Conservation (phyloP, 2,797 vertebrate species). For the Myotis vivesi region DNA sequence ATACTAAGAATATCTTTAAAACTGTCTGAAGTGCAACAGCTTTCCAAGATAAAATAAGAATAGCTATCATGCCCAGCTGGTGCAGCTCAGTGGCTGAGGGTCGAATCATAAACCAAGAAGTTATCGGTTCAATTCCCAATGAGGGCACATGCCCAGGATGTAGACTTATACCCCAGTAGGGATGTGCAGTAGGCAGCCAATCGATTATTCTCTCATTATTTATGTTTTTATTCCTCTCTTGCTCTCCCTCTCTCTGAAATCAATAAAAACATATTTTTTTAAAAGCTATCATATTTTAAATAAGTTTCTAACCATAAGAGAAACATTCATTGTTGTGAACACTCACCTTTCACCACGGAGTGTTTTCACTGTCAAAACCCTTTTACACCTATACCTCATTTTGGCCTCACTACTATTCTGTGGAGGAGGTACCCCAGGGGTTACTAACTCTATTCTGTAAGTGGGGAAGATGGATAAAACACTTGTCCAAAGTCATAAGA, state of each 20-base stretch:
- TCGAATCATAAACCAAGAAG: too few relatives aligned
- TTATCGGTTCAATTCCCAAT: too few relatives aligned
- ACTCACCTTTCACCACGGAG: neutral
- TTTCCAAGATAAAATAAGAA: constrained; percentile 26
- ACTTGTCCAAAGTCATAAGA: neutral
- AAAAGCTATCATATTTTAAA: neutral
- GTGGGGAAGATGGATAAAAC: neutral
- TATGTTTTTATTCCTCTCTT: too few relatives aligned
- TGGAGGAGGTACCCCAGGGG: neutral
- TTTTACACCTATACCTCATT: neutral
- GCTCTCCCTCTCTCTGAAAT: too few relatives aligned
- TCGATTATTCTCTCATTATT: too few relatives aligned
- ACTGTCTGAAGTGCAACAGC: neutral
- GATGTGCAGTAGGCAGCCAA: too few relatives aligned
- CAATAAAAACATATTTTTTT: neutral
- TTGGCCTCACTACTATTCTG: neutral
- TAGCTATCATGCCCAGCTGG: neutral
- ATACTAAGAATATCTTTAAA: constrained; percentile 21
- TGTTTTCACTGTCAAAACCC: neutral
- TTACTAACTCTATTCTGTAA: neutral
- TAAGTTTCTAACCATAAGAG: neutral
- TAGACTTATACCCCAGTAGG: too few relatives aligned
- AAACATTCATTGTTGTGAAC: neutral
- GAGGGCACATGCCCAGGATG: too few relatives aligned
- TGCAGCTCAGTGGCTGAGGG: too few relatives aligned